A percentile compares a stretch with the other conserved stretches of the same genome.
These are phyloP conservation scores for Zootermopsis nevadensis DNA, from an alignment of 2,888 invertebrate species.

Conservation along the genomic window DNA sequence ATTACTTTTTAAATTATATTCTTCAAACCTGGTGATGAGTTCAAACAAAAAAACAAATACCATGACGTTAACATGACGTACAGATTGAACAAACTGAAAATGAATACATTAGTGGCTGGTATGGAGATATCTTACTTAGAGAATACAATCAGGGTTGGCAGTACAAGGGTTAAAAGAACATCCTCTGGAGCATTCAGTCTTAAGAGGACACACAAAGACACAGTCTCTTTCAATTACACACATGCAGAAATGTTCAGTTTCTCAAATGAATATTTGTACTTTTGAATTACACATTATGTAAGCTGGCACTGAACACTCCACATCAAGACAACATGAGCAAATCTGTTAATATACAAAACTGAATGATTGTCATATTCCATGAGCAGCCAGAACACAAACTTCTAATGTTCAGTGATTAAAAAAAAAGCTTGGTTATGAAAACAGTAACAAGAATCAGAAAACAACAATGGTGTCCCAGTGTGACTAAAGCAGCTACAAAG, in stretches of 20 bases:
- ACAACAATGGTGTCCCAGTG: background rate
- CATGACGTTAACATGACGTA: too few species aligned
- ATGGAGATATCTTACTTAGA: too few species aligned
- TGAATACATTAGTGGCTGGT: too few species aligned
- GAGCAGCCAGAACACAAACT: background rate
- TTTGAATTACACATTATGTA: background rate
- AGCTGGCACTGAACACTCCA: background rate
- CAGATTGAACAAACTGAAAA: too few species aligned
- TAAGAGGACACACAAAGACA: background rate
- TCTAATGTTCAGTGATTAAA: background rate
- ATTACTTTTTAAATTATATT: too few species aligned
- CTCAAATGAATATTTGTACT: background rate
- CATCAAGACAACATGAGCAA: background rate
- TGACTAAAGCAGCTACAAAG: too few species aligned
- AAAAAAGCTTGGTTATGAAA: background rate
- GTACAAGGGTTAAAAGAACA: background rate
- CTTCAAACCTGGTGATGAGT: too few species aligned
- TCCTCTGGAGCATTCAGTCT: background rate
- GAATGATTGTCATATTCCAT: slow-evolving; percentile 14
- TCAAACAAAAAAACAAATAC: too few species aligned
- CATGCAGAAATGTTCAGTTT: background rate
- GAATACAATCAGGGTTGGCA: too few species aligned
- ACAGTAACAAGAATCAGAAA: background rate
- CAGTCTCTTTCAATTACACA: background rate
- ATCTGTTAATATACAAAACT: background rate